Conservation (phyloP, 2,888 invertebrate species). For the Troides aeacus region DNA sequence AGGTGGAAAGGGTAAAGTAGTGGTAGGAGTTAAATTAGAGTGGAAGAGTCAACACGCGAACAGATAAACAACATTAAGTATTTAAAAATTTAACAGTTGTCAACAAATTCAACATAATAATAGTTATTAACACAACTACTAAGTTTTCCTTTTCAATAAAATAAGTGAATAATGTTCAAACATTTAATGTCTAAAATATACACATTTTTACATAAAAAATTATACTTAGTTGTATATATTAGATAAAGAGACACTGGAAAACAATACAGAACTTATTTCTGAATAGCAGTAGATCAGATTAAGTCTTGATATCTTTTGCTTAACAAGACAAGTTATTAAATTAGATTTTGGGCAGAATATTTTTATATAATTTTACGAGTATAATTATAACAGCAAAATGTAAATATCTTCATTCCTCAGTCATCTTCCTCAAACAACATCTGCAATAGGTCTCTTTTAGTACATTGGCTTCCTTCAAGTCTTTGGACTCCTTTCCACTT, state of each 20-base stretch:
- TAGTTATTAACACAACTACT: too few species aligned
- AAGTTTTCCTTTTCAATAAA: neutral
- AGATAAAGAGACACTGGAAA: constrained; percentile 3
- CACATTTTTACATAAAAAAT: constrained; percentile 11
- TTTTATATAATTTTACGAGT: neutral
- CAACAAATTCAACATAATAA: too few species aligned
- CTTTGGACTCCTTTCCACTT: constrained; percentile 89
- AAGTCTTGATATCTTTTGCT: neutral
- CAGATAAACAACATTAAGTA: too few species aligned
- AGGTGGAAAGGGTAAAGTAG: too few species aligned
- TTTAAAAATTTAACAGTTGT: too few species aligned
- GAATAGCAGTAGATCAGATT: neutral
- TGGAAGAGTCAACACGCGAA: too few species aligned
- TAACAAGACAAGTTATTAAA: neutral
- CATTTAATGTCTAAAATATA: constrained; percentile 17
- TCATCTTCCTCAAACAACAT: constrained; percentile 90
- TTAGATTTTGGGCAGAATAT: neutral
- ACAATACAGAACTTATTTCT: neutral
- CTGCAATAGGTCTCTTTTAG: constrained; percentile 85
- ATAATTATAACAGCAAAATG: neutral
- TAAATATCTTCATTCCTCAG: constrained; percentile 30
- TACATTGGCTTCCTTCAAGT: constrained; percentile 88
- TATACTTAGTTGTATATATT: constrained; percentile 15
- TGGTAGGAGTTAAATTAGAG: too few species aligned
- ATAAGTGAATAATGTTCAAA: neutral